A percentile compares a stretch with the other conserved stretches of the same genome.
Conservation (phyloP, 2,888 invertebrate species). For the Pachliopta kotzebuea region DNA sequence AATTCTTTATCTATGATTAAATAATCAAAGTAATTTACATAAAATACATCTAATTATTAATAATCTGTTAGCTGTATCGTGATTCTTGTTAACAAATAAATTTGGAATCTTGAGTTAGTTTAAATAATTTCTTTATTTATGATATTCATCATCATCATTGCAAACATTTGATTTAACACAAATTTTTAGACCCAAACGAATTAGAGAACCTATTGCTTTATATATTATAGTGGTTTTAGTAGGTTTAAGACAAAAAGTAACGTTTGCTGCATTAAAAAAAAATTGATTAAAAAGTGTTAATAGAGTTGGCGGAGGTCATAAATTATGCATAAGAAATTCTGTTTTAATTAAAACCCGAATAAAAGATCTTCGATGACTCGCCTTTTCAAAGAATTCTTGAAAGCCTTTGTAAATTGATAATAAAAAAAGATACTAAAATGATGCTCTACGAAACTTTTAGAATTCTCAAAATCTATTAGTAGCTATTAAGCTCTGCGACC, state of each 20-base stretch:
- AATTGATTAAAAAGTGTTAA: slow-evolving; percentile 14
- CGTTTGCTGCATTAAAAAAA: background rate
- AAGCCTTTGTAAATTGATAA: slow-evolving; percentile 14
- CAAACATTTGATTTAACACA: slow-evolving; percentile 8
- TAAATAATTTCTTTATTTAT: background rate
- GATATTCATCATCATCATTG: background rate
- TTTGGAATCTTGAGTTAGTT: background rate
- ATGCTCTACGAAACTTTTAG: slow-evolving; percentile 15
- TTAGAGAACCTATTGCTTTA: background rate
- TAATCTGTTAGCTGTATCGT: no score
- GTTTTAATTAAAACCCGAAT: slow-evolving; percentile 32
- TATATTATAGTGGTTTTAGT: background rate
- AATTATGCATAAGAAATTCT: slow-evolving; percentile 17
- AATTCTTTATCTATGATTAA: slow-evolving; percentile 1
- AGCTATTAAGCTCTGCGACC: no score
- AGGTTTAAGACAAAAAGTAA: background rate
- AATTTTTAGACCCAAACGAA: background rate
- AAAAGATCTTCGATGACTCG: slow-evolving; percentile 22
- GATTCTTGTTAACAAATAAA: no score
- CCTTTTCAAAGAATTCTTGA: slow-evolving; percentile 23
- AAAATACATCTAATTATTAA: background rate
- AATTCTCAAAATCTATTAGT: background rate
- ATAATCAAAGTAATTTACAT: background rate
- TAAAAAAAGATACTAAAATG: slow-evolving; percentile 18
- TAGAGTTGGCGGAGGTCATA: slow-evolving; percentile 6